Conservation (phyloP, 2,797 vertebrate genomes). For the Dendrocincla fuliginosa region DNA sequence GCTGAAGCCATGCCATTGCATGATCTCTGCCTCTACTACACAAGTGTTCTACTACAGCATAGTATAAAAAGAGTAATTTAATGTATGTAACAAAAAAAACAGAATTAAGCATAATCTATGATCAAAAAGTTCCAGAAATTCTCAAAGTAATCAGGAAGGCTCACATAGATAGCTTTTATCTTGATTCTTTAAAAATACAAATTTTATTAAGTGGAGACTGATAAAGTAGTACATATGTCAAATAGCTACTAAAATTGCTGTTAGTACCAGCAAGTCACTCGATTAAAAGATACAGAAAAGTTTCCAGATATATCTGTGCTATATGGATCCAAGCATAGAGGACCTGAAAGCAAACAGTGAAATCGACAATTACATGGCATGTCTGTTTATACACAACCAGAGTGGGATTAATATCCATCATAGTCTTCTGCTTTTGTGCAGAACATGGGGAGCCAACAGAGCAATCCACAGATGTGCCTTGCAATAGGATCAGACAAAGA, state of each 20-base stretch:
- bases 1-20: not conserved
- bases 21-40: not conserved
- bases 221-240: not conserved
- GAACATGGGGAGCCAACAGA: not conserved
- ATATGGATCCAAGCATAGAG: not conserved
- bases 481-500: not conserved
- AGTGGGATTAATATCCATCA: not conserved
- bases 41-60: not conserved
- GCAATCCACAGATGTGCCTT: not conserved
- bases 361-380: not conserved
- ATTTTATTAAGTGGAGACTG: not conserved
- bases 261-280: not conserved
- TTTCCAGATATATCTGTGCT: not conserved
- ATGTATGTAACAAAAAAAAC: not conserved
- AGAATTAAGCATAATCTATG: not conserved
- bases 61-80: not conserved
- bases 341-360: not conserved
- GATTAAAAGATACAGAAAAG: not conserved
- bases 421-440: not conserved
- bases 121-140: not conserved
- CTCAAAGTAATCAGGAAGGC: not conserved
- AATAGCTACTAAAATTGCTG: not conserved
- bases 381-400: not conserved
- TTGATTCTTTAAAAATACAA: not conserved
- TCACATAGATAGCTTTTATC: not conserved